phyloP scores from a whole-genome alignment of 2,113 vertebrate genomes.

The Dendrocopos noguchii region DNA sequence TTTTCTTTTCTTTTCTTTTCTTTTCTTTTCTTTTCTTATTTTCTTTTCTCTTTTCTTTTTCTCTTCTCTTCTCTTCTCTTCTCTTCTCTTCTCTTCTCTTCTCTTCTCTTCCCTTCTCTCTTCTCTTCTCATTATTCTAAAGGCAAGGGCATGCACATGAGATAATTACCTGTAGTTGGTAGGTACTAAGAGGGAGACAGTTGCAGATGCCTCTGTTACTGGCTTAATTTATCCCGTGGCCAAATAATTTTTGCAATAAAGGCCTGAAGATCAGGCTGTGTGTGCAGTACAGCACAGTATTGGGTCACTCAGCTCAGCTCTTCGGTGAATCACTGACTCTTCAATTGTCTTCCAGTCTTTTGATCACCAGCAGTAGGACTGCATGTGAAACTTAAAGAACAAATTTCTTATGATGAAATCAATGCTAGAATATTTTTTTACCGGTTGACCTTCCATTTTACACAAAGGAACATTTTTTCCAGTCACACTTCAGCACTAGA shows the following conservation, averaged over 20 bases:
- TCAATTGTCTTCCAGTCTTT: not conserved
- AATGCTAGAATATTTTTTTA: not conserved
- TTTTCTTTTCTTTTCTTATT: too few species aligned
- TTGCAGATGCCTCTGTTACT: not conserved
- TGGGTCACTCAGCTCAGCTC: not conserved
- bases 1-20: too few species aligned
- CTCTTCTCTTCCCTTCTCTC: too few species aligned
- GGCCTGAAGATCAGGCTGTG: not conserved
- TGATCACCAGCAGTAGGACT: not conserved
- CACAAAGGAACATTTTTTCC: not conserved
- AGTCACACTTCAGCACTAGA: not conserved
- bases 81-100: too few species aligned
- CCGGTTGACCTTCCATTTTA: not conserved
- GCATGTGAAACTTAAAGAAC: not conserved
- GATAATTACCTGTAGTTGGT: fast-evolving
- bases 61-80: too few species aligned
- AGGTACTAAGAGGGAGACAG: not conserved
- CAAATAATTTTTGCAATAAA: not conserved
- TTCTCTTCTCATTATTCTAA: not conserved
- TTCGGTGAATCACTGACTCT: not conserved
- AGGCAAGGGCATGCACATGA: not conserved
- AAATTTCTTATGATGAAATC: not conserved
- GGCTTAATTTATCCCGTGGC: not conserved
- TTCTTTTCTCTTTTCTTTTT: too few species aligned
- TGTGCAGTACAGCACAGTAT: not conserved